These are phyloP conservation scores for Chymomyza costata DNA, from an alignment of 1,140 invertebrate genomes.

Conservation along the genomic window DNA sequence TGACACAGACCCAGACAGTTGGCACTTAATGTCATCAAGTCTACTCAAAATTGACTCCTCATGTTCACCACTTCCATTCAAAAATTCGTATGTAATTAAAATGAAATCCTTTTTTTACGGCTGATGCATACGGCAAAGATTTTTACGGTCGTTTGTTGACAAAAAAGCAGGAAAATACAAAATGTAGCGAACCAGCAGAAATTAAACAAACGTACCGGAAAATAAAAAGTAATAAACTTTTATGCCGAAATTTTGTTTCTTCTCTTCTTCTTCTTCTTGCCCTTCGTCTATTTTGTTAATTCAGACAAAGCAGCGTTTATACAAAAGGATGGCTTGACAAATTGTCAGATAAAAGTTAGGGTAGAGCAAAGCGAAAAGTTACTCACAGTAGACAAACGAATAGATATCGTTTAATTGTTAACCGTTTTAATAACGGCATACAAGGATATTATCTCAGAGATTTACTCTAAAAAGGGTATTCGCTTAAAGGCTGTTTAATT, in stretches of 20 bases:
- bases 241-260: constrained; percentile 29
- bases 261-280: too few species aligned
- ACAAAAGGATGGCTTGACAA: too few species aligned
- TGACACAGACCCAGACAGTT: constrained; percentile 15
- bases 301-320: too few species aligned
- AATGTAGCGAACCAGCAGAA: constrained; percentile 41
- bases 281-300: too few species aligned
- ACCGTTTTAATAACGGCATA: too few species aligned
- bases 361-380: too few species aligned
- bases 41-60: constrained; percentile 46
- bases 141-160: constrained; percentile 61
- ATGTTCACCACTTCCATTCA: not conserved
- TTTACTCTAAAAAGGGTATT: too few species aligned
- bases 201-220: constrained; percentile 50
- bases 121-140: constrained; percentile 55
- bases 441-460: too few species aligned
- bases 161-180: constrained; percentile 9
- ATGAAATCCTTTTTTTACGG: constrained; percentile 64
- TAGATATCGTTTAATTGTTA: too few species aligned
- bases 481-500: too few species aligned
- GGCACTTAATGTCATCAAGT: constrained; percentile 47
- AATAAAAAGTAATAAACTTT: constrained; percentile 46
- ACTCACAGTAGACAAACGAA: too few species aligned
- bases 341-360: too few species aligned
- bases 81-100: constrained; percentile 69